These are phyloP conservation scores for Sesia bembeciformis DNA, from an alignment of 2,888 invertebrate genomes.

Conservation along the genomic window DNA sequence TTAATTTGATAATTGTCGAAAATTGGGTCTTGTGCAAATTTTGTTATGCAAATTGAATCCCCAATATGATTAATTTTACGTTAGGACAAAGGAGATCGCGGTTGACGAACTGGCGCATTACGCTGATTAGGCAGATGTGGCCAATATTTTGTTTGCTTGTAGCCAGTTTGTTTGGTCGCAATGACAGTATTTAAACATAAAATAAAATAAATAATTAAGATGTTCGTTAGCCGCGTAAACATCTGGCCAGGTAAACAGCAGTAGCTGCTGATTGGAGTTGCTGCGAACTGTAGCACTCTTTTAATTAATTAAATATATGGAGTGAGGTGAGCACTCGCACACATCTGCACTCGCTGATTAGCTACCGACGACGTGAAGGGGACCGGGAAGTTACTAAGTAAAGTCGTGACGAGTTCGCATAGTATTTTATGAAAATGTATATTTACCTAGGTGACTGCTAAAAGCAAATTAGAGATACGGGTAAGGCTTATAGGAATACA, in stretches of 20 bases:
- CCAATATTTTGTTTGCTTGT: slow-evolving; percentile 6
- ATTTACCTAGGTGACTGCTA: too few species aligned
- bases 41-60: slow-evolving; percentile 51
- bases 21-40: slow-evolving; percentile 57
- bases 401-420: neutral
- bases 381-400: neutral
- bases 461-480: too few species aligned
- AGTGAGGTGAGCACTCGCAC: slow-evolving; percentile 36
- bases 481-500: too few species aligned
- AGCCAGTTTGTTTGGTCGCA: neutral
- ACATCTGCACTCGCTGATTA: slow-evolving; percentile 38
- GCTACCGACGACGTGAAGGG: slow-evolving; percentile 7
- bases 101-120: slow-evolving; percentile 18
- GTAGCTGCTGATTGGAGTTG: slow-evolving; percentile 27
- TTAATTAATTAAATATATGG: slow-evolving; percentile 65
- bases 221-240: slow-evolving; percentile 55
- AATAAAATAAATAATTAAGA: slow-evolving; percentile 28
- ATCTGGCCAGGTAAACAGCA: slow-evolving; percentile 52
- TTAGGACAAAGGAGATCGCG: slow-evolving; percentile 29
- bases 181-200: neutral
- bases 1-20: slow-evolving; percentile 57
- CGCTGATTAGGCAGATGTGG: slow-evolving; percentile 26
- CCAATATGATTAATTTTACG: slow-evolving; percentile 43
- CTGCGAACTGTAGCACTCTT: slow-evolving; percentile 46
- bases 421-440: neutral